These are phyloP conservation scores for Melanostigma gelatinosum DNA, from an alignment of 2,113 vertebrate genomes.

Conservation along the genomic window DNA sequence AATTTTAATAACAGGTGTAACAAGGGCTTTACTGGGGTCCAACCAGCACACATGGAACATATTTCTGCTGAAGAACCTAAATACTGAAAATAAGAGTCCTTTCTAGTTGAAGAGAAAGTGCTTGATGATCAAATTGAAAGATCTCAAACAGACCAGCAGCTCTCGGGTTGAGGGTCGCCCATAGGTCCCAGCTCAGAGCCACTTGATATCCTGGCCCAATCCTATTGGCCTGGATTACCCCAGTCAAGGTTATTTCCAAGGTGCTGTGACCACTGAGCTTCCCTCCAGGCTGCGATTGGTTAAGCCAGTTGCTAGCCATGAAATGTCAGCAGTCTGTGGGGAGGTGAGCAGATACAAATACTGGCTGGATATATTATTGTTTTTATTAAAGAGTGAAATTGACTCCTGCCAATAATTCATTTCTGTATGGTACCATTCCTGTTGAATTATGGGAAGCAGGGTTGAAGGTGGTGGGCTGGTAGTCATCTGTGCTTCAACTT, in stretches of 20 bases:
- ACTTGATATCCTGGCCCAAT: slow-evolving; percentile 54
- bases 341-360: slow-evolving; percentile 25
- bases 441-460: neutral
- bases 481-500: neutral
- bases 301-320: slow-evolving; percentile 56
- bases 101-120: neutral
- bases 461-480: neutral
- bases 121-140: neutral
- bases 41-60: neutral
- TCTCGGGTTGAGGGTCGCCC: neutral
- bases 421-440: neutral
- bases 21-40: neutral
- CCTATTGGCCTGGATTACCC: slow-evolving; percentile 73
- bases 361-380: neutral
- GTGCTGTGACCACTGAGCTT: slow-evolving; percentile 49
- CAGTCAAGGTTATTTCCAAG: slow-evolving; percentile 62
- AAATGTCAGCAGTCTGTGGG: slow-evolving; percentile 52
- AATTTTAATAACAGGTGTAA: neutral
- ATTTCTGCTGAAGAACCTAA: neutral
- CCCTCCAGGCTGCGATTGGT: slow-evolving; percentile 41
- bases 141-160: neutral
- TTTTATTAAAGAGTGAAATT: neutral
- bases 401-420: neutral
- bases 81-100: neutral
- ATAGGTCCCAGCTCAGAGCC: slow-evolving; percentile 23